A percentile compares a stretch with the other conserved stretches of the same genome.
Conservation (phyloP, 2,113 vertebrate genomes). For the Carassius carassius region DNA sequence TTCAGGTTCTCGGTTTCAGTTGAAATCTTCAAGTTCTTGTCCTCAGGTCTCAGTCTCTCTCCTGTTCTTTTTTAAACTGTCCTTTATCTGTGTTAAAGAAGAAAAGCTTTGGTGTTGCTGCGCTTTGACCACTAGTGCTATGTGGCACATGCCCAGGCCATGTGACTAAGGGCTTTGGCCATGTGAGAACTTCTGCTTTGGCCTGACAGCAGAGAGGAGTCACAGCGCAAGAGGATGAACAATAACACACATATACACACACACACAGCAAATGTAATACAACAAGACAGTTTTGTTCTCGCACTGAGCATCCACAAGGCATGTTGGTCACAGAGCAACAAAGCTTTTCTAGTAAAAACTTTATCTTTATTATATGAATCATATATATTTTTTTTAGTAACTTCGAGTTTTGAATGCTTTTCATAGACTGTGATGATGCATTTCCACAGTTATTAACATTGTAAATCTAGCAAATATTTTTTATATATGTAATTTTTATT, state of each 20-base stretch:
- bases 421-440: too few species aligned
- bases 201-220: slow-evolving; percentile 35
- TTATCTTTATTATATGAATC: neutral
- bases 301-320: slow-evolving; percentile 25
- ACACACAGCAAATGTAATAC: slow-evolving; percentile 13
- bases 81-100: slow-evolving; percentile 26
- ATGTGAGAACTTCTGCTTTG: slow-evolving; percentile 44
- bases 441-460: too few species aligned
- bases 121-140: slow-evolving; percentile 18
- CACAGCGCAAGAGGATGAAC: slow-evolving; percentile 31
- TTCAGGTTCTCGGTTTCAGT: slow-evolving; percentile 32
- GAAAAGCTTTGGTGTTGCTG: slow-evolving; percentile 28
- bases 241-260: slow-evolving; percentile 28
- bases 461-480: too few species aligned
- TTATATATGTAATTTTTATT: too few species aligned
- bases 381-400: neutral
- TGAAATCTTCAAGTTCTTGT: slow-evolving; percentile 15
- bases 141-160: slow-evolving; percentile 49
- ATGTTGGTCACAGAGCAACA: slow-evolving; percentile 31
- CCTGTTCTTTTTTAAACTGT: neutral
- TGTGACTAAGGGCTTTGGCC: slow-evolving; percentile 47
- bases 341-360: neutral
- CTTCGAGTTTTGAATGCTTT: neutral
- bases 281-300: slow-evolving; percentile 32
- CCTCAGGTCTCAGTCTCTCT: neutral